These are phyloP conservation scores for Rhabdornis inornatus DNA, from an alignment of 2,113 vertebrate species.

Conservation along the genomic window DNA sequence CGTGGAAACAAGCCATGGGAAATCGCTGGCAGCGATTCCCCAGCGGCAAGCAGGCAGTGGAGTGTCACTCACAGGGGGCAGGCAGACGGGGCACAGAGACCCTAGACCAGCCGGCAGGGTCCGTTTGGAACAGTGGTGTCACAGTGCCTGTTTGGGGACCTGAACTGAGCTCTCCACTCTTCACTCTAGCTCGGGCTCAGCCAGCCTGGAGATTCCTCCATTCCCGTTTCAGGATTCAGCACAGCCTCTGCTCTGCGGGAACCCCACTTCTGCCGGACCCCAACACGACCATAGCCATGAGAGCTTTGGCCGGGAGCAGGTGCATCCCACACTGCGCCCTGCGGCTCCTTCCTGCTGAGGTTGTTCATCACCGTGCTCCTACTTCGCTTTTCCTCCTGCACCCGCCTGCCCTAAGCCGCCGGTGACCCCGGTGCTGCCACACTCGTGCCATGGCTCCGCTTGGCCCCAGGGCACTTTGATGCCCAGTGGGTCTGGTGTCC, in stretches of 20 bases:
- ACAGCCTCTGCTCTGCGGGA: neutral
- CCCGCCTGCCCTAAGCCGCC: neutral
- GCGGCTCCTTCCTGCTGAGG: neutral
- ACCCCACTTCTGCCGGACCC: neutral
- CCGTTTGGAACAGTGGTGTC: neutral
- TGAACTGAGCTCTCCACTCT: neutral
- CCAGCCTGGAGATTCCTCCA: neutral
- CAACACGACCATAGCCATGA: rapidly evolving
- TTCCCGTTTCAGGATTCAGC: neutral
- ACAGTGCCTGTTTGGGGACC: rapidly evolving
- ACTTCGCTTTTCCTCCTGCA: neutral
- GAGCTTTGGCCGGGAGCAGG: neutral
- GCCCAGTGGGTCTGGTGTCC: rapidly evolving
- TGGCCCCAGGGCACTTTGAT: neutral
- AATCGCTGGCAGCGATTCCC: neutral
- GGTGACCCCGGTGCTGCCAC: neutral
- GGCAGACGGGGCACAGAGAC: neutral
- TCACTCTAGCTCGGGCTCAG: neutral
- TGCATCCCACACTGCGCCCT: neutral
- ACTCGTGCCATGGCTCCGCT: rapidly evolving
- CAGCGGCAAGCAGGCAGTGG: neutral
- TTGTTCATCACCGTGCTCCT: rapidly evolving
- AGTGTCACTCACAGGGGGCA: rapidly evolving
- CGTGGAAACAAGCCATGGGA: neutral
- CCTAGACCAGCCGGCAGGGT: rapidly evolving